Evolutionary conservation across 2,888 invertebrate species (phyloP), one percentile per base, ranked within the genome.

Genomic region (Torymus auratus): DNA sequence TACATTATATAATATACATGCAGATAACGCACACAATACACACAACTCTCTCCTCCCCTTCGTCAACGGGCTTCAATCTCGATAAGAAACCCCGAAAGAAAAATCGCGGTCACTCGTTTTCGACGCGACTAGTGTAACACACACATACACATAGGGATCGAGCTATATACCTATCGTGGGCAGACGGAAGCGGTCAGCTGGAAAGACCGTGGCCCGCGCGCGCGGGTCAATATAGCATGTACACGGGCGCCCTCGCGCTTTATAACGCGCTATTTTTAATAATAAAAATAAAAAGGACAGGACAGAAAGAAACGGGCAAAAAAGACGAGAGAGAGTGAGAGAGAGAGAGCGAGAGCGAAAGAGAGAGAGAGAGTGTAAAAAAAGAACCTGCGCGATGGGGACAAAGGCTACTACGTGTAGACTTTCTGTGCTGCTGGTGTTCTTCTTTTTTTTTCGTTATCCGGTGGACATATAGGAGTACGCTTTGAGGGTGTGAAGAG

Each of bases 191-290:
- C 41, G 68, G 68, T 68, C 75, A 68, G 52, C 53, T 2, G 75
- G 68, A 68, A 76, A 69, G 61, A 53, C 61, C 60, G 28, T 69
- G 61, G 67, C 50, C 58, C 50, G 28, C n/a, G 28, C 41, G 52
- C 41, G 64, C 55, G 60, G 58, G 41, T 41, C 55, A 70, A 60
- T 58, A n/a, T 13, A 12, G 12, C 23, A 20, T 2, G 52, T 56
- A 14, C 14, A 12, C 10, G 20, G 17, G 23, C 58, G 70, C 70
- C 64, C 14, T 15, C 23, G 55, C 28, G 65, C 78, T 71, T 71
- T 78, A 69, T 41, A 41, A 41, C 41, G 7, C 2, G 53, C 78
- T 78, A 77, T 78, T 78, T 78, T 78, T 78, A 78, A 65, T 71
- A 65, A 60, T 65, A 71, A 78, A 56, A 56, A 41, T 41, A 14